These are phyloP conservation scores for Martes martes DNA, from an alignment of 2,113 vertebrate genomes.

Conservation along the genomic window DNA sequence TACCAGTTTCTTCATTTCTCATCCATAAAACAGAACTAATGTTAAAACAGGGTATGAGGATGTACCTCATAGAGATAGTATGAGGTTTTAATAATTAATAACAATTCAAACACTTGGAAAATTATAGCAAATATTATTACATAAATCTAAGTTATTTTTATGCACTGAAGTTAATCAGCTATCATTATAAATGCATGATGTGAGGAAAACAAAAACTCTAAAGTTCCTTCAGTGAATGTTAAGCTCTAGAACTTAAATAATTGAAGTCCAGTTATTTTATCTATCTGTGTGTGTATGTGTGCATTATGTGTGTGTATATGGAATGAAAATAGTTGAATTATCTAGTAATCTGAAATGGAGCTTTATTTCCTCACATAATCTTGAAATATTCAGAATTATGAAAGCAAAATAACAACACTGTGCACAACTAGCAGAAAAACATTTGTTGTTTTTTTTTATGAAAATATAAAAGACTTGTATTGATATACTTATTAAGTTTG, in stretches of 20 bases:
- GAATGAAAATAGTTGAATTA: neutral
- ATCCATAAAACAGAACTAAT: neutral
- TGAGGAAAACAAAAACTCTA: neutral
- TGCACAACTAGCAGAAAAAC: neutral
- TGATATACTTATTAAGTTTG: neutral
- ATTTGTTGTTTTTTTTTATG: neutral
- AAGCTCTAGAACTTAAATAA: neutral
- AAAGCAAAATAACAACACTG: neutral
- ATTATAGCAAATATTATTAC: neutral
- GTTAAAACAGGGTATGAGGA: neutral
- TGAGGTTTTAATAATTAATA: neutral
- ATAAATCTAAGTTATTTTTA: neutral
- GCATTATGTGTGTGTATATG: neutral
- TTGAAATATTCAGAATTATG: neutral
- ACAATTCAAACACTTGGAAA: neutral
- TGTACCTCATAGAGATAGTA: neutral
- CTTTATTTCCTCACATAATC: neutral
- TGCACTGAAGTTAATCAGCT: neutral
- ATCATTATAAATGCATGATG: neutral
- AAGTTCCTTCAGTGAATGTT: neutral
- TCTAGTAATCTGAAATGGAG: neutral
- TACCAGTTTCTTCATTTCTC: neutral
- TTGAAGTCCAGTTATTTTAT: neutral
- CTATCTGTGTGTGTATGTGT: neutral
- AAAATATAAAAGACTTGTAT: neutral